Evolutionary conservation across 2,113 vertebrate species (phyloP), one percentile per base, ranked within the genome.

Genomic region (Entelurus aequoreus): DNA sequence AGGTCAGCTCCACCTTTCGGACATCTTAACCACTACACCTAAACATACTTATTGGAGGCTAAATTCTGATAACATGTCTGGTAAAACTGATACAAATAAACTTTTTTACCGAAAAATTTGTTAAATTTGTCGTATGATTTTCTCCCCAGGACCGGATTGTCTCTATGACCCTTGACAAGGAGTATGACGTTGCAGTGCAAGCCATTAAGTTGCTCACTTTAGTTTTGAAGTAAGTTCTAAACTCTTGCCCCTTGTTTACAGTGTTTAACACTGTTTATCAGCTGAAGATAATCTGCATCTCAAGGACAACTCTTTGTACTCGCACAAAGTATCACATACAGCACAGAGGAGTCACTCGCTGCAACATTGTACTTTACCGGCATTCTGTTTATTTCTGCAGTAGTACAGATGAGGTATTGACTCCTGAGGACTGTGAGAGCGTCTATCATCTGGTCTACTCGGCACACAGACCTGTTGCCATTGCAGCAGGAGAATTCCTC

Each of bases 371-470:
- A 38, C 16, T 37, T 46, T 16, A 66, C 42, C 44, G 50, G 46
- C 1, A 4, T 11, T 56, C 46, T 76, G 68, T 88, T 76, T 71
- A 44, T 46, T 68, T 73, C 68, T 85, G 65, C 69, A 99, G 97
- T 93, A 98, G 95, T 90, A 97, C 94, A 50, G 97, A 99, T 87
- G 96, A 99, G 88, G 93, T 97, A 74, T 88, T 99, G 84, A 99
- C 94, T 74, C 94, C 97, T 15, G 96, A 99, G 90, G 97, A 98
- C 88, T 99, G 97, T 90, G 97, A 99, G 90, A 99, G 96, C 68
- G 94, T 99, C 52, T 99, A 99, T 88, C 97, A 99, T 81, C 86
- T 99, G 82, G 97, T 99, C 79, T 99, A 99, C 88, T 99, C 97
- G 1, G 96, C 97, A 81, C 97, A 99, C 86, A 90, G 97, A 56